Evolutionary conservation across 2,113 vertebrate genomes (phyloP).

Genomic region (Tachycineta bicolor): DNA sequence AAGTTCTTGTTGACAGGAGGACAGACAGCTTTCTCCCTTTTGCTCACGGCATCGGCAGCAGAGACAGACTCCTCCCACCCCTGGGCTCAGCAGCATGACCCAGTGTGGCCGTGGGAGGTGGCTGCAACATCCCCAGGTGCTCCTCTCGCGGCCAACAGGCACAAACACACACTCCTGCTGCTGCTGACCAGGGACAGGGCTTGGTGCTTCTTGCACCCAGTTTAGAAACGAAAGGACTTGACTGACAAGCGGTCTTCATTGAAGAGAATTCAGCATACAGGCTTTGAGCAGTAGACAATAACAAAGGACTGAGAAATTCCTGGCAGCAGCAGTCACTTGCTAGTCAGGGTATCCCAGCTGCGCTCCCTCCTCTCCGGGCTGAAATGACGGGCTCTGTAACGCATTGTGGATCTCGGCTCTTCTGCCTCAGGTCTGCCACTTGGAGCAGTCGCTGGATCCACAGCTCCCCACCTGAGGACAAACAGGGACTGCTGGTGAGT

Average conservation of each 20-base stretch:
- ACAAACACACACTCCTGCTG: neutral
- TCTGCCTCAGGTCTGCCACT: neutral
- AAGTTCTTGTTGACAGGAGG: neutral
- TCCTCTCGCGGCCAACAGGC: neutral
- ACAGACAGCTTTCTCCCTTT: neutral
- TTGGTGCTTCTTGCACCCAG: neutral
- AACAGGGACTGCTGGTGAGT: constrained; percentile 78
- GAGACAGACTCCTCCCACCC: constrained; percentile 10
- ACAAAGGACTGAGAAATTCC: neutral
- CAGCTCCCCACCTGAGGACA: constrained; percentile 75
- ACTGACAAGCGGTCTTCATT: neutral
- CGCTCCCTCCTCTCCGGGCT: neutral
- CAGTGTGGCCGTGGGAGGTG: neutral
- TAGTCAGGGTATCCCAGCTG: neutral
- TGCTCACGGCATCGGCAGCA: neutral
- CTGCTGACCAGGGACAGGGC: neutral
- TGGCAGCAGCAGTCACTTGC: neutral
- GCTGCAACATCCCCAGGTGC: neutral
- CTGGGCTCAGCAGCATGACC: neutral
- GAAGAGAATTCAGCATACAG: neutral
- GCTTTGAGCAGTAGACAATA: neutral
- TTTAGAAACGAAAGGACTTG: neutral
- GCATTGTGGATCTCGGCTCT: neutral
- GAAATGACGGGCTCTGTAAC: neutral
- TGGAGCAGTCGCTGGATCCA: constrained; percentile 26